These are phyloP conservation scores for Lordiphosa clarofinis DNA, from an alignment of 1,140 invertebrate genomes.

Conservation along the genomic window DNA sequence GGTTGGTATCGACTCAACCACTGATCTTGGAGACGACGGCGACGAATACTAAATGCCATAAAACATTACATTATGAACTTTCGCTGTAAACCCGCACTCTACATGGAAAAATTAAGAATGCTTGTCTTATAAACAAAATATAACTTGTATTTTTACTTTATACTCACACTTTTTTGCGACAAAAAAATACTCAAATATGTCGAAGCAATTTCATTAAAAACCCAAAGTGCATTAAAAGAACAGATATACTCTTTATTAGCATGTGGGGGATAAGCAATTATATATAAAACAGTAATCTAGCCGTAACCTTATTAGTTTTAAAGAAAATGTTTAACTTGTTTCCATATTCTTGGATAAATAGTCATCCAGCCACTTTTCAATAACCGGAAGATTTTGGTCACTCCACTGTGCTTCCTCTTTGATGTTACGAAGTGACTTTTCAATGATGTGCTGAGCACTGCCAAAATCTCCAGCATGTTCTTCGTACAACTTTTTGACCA, in stretches of 20 bases:
- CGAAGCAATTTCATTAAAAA: conserved; percentile 1
- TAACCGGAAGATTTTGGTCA: conserved; percentile 85
- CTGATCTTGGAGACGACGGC: conserved; percentile 83
- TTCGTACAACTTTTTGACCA: conserved; percentile 84
- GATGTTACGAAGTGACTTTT: conserved; percentile 85
- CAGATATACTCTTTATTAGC: background rate
- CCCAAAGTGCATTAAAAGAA: conserved; percentile 1
- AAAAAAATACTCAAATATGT: background rate
- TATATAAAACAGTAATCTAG: background rate
- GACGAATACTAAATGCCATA: conserved; percentile 83
- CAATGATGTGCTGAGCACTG: conserved; percentile 84
- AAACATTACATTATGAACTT: background rate
- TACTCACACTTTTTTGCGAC: background rate
- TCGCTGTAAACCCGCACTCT: background rate
- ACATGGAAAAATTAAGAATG: background rate
- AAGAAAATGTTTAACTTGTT: background rate
- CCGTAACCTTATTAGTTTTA: background rate
- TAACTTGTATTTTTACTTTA: background rate
- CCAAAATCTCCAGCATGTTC: conserved; percentile 83
- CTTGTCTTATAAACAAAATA: background rate
- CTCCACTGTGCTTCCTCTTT: conserved; percentile 86
- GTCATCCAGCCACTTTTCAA: conserved; percentile 84
- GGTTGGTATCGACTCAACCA: conserved; percentile 85
- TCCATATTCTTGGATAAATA: conserved; percentile 78
- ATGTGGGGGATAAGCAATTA: too few relatives aligned